Conservation (phyloP, 2,888 invertebrate genomes). For the Scaptomyza parva region DNA sequence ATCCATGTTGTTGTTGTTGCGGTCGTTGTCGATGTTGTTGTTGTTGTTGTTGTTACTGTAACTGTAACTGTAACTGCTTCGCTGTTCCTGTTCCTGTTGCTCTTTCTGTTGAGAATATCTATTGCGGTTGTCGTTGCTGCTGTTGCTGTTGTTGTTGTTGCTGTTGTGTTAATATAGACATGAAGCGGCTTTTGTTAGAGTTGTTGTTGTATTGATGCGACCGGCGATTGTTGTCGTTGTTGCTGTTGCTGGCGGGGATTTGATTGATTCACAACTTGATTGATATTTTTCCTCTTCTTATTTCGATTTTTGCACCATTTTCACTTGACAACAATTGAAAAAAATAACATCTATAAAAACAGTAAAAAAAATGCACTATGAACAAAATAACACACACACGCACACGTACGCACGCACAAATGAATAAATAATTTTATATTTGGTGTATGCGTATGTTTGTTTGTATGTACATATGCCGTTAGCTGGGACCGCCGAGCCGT, state of each 20-base stretch:
- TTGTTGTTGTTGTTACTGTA: conserved; percentile 5
- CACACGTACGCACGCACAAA: conserved; percentile 2
- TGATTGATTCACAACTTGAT: conserved; percentile 50
- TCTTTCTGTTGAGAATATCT: conserved; percentile 22
- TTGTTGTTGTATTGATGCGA: conserved; percentile 26
- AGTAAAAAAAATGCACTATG: conserved; percentile 1
- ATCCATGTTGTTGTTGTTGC: conserved; percentile 53
- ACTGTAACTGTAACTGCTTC: too few species aligned
- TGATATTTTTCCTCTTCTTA: too few species aligned
- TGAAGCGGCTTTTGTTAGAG: conserved; percentile 34
- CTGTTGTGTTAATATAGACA: conserved; percentile 36
- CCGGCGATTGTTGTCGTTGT: conserved; percentile 13
- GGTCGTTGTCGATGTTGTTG: background rate
- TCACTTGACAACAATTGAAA: conserved; percentile 44
- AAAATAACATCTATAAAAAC: conserved; percentile 15
- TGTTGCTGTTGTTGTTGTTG: background rate
- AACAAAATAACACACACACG: conserved; percentile 1
- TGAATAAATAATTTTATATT: conserved; percentile 15
- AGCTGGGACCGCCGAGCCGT: conserved; percentile 25
- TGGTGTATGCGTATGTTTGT: conserved; percentile 1
- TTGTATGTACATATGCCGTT: conserved; percentile 32
- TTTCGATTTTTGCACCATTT: conserved; percentile 44
- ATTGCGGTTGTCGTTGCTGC: conserved; percentile 1
- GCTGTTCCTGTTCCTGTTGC: background rate
- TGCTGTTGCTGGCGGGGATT: conserved; percentile 23